Percentiles rank a stretch among this genome's conserved stretches.
phyloP scores from a whole-genome alignment of 2,113 vertebrate species.

The Kryptolebias marmoratus region DNA sequence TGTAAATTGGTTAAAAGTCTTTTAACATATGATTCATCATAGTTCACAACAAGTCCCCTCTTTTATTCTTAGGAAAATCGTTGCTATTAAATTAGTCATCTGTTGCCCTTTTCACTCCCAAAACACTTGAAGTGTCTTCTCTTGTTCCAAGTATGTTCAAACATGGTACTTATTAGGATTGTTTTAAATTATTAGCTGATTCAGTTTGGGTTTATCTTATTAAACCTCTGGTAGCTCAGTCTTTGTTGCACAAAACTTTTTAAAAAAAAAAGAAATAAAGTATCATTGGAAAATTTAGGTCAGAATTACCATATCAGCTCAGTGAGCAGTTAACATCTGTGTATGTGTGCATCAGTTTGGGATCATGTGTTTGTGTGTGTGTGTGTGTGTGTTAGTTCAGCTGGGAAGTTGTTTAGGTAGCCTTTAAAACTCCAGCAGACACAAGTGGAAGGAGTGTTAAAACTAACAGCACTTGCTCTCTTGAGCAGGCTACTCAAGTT shows the following conservation, averaged over 20 bases:
- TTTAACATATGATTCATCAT: too few relatives aligned
- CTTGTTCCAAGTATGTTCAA: too few relatives aligned
- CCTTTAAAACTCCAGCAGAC: constrained; percentile 37
- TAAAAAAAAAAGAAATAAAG: not conserved
- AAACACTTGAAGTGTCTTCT: too few relatives aligned
- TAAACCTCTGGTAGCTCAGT: too few relatives aligned
- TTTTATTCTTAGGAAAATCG: too few relatives aligned
- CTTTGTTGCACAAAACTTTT: not conserved
- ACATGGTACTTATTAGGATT: too few relatives aligned
- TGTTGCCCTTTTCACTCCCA: too few relatives aligned
- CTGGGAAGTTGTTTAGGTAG: constrained; percentile 65
- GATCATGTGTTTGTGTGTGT: constrained; percentile 3
- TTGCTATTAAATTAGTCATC: too few relatives aligned
- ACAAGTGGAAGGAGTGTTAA: constrained; percentile 57
- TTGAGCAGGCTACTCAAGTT: constrained; percentile 51
- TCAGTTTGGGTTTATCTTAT: too few relatives aligned
- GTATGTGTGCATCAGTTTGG: constrained; percentile 1
- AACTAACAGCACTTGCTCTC: constrained; percentile 48
- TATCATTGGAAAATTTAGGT: not conserved
- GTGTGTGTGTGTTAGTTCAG: constrained; percentile 64
- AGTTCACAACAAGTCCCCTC: too few relatives aligned
- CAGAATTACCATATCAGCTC: not conserved
- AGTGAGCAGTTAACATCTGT: not conserved
- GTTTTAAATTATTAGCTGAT: too few relatives aligned
- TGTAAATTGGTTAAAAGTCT: too few relatives aligned